Base-by-base conservation (phyloP, 2,113 vertebrate species). In the Promerops cafer region DNA sequence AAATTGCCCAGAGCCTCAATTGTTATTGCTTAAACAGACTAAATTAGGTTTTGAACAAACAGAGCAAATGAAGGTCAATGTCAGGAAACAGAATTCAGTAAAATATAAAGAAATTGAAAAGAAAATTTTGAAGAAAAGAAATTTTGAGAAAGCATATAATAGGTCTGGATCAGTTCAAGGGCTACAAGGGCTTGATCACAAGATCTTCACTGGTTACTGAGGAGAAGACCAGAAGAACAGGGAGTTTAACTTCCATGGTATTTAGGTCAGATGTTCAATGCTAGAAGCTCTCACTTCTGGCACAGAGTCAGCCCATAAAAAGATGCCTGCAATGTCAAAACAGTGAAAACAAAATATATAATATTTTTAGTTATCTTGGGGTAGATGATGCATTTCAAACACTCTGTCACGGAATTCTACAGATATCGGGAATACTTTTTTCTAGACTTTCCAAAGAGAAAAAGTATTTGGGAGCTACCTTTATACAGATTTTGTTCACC, bases 31-130 rank as follows among this genome's bases (percentile, higher is more conserved):
- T 83, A 74, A 85, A 86, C 22, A 86, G 44, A 75, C 50, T 88
- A 82, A 96, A 89, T 94, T 64, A 65, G 16, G 56, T 92, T 93
- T 57, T 64, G 37, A 94, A 90, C 78, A 96, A 97, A 90, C 68
- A 87, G 66, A 79, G 45, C 68, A 96, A 96, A 87, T 78, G 87
- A 97, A 97, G 66, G 87, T 93, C 79, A 92, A 7, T 60, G 49
- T 70, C n/a, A 87, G 33, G 28, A 94, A 93, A 87, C 5, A 71
- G 8, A 91, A 85, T 75, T 63, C 26, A 28, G 22, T 35, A 37
- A 86, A 66, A n/a, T n/a, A n/a, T n/a, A n/a, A n/a, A n/a, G n/a
- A n/a, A n/a, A n/a, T n/a, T n/a, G n/a, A n/a, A 84, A 88, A 69
- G 64, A 93, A 94, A 80, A 87, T 59, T 59, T 76, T 80, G 39